These are phyloP conservation scores for Pomatorhinus ruficollis DNA, from an alignment of 2,113 vertebrate genomes.

Conservation along the genomic window DNA sequence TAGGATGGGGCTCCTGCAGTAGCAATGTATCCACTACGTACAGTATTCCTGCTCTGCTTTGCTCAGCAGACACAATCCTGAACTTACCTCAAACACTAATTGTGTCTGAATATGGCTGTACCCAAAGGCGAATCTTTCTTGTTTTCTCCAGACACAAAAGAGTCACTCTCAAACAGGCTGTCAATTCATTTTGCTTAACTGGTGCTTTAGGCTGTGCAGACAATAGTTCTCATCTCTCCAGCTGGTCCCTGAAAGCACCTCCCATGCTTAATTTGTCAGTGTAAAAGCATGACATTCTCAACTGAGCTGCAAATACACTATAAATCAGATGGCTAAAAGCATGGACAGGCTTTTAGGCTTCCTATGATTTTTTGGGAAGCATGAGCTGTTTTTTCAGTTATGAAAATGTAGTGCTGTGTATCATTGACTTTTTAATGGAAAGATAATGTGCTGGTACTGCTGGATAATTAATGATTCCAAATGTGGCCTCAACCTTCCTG, in stretches of 20 bases:
- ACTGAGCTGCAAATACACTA: neutral
- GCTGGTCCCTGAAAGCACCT: constrained; percentile 7
- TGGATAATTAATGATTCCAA: constrained; percentile 18
- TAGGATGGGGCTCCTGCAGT: neutral
- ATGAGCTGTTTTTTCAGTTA: constrained; percentile 44
- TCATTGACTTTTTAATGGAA: constrained; percentile 49
- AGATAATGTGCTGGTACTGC: neutral
- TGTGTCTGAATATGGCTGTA: neutral
- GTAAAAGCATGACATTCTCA: constrained; percentile 11
- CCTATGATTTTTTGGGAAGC: neutral
- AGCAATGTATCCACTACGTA: rapidly evolving
- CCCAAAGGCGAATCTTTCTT: neutral
- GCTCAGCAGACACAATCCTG: neutral
- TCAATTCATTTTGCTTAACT: constrained; percentile 11
- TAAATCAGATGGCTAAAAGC: constrained; percentile 57
- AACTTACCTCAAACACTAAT: neutral
- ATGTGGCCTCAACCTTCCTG: neutral
- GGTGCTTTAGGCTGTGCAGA: neutral
- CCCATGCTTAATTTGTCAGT: constrained; percentile 5
- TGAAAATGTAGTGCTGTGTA: constrained; percentile 22
- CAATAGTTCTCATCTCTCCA: constrained; percentile 13
- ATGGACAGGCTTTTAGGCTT: constrained; percentile 36
- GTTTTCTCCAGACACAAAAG: neutral
- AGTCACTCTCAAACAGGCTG: neutral
- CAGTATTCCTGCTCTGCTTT: neutral